Base-by-base conservation (phyloP, 2,888 invertebrate genomes). In the Boloria selene region DNA sequence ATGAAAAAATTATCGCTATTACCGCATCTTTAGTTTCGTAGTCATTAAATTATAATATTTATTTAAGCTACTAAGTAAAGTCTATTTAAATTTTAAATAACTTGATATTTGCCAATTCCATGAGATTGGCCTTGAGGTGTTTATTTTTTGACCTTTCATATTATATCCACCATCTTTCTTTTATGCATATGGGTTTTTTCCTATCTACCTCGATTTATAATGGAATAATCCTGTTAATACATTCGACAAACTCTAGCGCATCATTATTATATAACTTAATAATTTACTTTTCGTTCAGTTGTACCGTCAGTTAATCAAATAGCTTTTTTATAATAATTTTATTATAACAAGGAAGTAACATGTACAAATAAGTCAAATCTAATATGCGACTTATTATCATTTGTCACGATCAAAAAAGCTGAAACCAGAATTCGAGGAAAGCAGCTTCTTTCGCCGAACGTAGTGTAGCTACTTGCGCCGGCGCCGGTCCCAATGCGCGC, bases 51-150 rank as follows among this genome's bases (percentile, higher is more conserved):
- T 22, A 22, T 2, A 13, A 38, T 16, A 56, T 45, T 56, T 45
- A 56, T 45, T 16, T n/a, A 22, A 26, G 0, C 13, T 13, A 13
- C 26, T 44, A 26, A 45, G 16, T n/a, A 22, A 22, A 22, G 55
- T 44, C 44, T 42, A 51, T 38, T 52, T 2, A 52, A 55, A n/a
- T 26, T 38, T 52, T 2, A 52, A 55, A n/a, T 26, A 38, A 31
- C 42, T 51, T 16, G 7, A 51, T 18, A 14, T 44, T 4, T 42
- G 22, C 45, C 49, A 56, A 31, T 52, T 42, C 52, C 85, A 82
- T 87, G 86, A 81, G 84, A 83, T 82, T 86, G 87, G 80, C 87
- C 88, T 77, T 88, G 85, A 76, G 53, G 58, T 61, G 69, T 73
- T 66, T 67, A 63, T 69, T 74, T 70, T 81, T 80, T 85, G 87